A percentile compares a stretch with the other conserved stretches of the same genome.
These are phyloP conservation scores for Heterotilapia buettikoferi DNA, from an alignment of 2,113 vertebrate species.

Conservation along the genomic window DNA sequence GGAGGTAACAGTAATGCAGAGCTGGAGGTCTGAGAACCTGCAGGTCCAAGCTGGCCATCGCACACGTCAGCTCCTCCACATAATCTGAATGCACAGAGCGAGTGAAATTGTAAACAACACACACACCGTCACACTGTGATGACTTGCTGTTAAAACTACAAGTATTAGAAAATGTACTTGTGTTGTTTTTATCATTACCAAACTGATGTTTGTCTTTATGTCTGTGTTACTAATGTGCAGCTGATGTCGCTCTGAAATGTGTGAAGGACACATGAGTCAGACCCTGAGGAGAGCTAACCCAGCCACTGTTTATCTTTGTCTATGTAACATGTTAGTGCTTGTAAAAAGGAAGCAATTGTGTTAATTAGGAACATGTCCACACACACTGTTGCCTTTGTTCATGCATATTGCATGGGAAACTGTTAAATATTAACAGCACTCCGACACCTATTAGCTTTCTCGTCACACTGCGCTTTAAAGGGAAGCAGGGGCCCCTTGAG, in stretches of 20 bases:
- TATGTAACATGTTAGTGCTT: slow-evolving; percentile 7
- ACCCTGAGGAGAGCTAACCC: not conserved
- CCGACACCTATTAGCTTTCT: slow-evolving; percentile 64
- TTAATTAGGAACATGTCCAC: slow-evolving; percentile 57
- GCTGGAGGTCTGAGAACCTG: slow-evolving; percentile 51
- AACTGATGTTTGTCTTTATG: not conserved
- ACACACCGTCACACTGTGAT: not conserved
- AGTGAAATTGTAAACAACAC: not conserved
- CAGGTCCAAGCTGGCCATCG: slow-evolving; percentile 67
- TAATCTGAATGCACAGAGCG: slow-evolving; percentile 39
- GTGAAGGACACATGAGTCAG: not conserved
- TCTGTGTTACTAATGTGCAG: not conserved
- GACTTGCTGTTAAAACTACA: not conserved
- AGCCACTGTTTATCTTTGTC: not conserved
- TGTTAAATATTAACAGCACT: slow-evolving; percentile 67
- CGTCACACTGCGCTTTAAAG: slow-evolving; percentile 52
- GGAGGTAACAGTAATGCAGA: slow-evolving; percentile 46
- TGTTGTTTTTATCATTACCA: not conserved
- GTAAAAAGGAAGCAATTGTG: slow-evolving; percentile 39
- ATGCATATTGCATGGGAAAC: slow-evolving; percentile 51
- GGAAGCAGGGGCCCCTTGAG: slow-evolving; percentile 48
- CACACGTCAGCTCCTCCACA: slow-evolving; percentile 65
- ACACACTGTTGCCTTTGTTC: slow-evolving; percentile 36
- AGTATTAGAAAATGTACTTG: not conserved
- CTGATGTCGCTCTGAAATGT: not conserved